Base-by-base conservation (phyloP, 2,797 vertebrate species). In the Micromesistius poutassou region DNA sequence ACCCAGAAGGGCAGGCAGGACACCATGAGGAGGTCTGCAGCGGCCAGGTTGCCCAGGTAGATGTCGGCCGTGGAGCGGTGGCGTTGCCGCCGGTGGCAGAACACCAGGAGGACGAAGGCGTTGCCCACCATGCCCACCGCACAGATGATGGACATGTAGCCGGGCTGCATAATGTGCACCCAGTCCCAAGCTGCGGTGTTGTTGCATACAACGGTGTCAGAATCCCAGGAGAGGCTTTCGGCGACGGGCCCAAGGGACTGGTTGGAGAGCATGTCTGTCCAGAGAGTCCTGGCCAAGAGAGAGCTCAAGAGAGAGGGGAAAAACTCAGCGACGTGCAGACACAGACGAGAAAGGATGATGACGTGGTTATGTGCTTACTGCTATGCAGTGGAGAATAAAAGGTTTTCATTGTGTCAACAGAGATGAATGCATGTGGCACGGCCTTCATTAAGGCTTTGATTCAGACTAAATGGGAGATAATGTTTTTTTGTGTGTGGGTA, bases 1-100 rank as follows among this genome's bases (percentile, higher is more conserved):
- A 95, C 95, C 96, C 96, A 98, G 89, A 98, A 97, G 0, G 97
- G 97, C 76, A 98, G 90, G 72, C 90, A 93, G 0, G 85, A 93
- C 71, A 95, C 86, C 80, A 97, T 85, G 75, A 97, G 78, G 5
- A 98, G 88, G 86, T 98, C 97, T 0, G 96, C 95, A 0, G 79
- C 79, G 0, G 96, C 96, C 85, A 96, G 93, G 83, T 97, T 97
- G 72, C 94, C 93, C 76, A 97, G 90, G 87, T 97, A 98, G 89
- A 97, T 92, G 90, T 98, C 96, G 0, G 97, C 95, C 82, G 97
- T 95, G 0, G 96, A 95, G 90, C 93, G 93, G 22, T 75, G 86
- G 4, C 83, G 95, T 85, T 96, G 95, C 76, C 97, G 90, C 66
- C 62, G 62, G 62, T 68, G 62, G 62, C 92, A 94, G 79, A 96